A percentile compares a stretch with the other conserved stretches of the same genome.
Conservation (phyloP, 2,797 vertebrate genomes). For the Muraenolepis orangiensis region DNA sequence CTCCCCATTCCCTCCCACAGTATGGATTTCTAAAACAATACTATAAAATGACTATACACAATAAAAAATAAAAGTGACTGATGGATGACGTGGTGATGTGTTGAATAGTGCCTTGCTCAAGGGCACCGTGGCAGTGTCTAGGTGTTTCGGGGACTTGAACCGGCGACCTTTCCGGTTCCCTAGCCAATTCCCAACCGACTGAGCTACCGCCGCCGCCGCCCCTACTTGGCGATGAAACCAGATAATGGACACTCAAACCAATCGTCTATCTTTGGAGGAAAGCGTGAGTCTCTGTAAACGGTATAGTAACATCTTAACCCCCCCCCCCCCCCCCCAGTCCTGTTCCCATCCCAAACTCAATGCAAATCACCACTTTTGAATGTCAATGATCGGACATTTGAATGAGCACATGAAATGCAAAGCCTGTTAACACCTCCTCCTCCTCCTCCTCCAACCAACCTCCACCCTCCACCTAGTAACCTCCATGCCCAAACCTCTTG, state of each 20-base stretch:
- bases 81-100: no score
- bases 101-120: no score
- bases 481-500: not conserved
- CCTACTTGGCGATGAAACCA: not conserved
- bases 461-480: not conserved
- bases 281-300: not conserved
- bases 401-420: slow-evolving; percentile 9
- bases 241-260: not conserved
- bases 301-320: not conserved
- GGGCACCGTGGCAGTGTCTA: no score
- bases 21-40: no score
- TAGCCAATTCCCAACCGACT: no score
- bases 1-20: no score
- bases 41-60: no score
- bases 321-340: no score
- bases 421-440: not conserved
- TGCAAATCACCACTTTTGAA: slow-evolving; percentile 40
- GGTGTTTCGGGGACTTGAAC: no score
- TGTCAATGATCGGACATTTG: slow-evolving; percentile 33
- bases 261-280: not conserved
- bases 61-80: no score
- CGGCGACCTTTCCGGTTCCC: no score
- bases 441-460: not conserved
- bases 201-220: no score
- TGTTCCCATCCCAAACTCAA: slow-evolving; percentile 11